Conservation (phyloP, 2,113 vertebrate genomes). For the Ellobius talpinus region DNA sequence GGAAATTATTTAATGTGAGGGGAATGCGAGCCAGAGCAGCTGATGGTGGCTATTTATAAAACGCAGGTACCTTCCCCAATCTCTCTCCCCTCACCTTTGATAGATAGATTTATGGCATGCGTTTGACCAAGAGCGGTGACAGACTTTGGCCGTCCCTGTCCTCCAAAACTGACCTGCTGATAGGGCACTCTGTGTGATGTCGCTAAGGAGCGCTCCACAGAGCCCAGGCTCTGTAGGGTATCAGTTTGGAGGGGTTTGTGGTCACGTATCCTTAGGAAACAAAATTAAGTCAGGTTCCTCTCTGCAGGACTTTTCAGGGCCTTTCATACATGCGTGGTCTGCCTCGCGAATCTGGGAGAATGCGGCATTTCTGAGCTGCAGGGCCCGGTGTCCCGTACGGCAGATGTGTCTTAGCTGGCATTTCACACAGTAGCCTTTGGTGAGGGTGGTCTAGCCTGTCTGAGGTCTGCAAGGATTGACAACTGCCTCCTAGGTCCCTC, state of each 20-base stretch:
- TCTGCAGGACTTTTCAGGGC: constrained; percentile 40
- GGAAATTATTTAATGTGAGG: constrained; percentile 22
- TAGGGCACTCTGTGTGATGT: background rate
- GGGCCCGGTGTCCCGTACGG: background rate
- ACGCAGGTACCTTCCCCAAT: background rate
- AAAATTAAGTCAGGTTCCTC: background rate
- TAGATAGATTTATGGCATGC: background rate
- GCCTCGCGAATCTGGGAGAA: background rate
- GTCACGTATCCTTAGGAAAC: background rate
- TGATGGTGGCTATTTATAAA: background rate
- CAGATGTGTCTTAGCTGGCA: background rate
- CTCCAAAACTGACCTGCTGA: background rate
- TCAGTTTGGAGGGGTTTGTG: background rate
- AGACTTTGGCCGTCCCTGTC: background rate
- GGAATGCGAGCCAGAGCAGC: background rate
- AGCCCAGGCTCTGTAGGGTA: background rate
- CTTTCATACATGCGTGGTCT: background rate
- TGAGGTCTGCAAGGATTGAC: background rate
- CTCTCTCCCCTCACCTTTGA: background rate
- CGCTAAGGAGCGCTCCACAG: background rate
- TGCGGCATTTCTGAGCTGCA: background rate
- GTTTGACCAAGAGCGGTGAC: constrained; percentile 2
- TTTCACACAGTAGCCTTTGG: background rate
- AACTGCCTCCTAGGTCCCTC: background rate
- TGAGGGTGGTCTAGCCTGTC: background rate